Conservation (phyloP, 2,113 vertebrate species). For the Xerus inauris region DNA sequence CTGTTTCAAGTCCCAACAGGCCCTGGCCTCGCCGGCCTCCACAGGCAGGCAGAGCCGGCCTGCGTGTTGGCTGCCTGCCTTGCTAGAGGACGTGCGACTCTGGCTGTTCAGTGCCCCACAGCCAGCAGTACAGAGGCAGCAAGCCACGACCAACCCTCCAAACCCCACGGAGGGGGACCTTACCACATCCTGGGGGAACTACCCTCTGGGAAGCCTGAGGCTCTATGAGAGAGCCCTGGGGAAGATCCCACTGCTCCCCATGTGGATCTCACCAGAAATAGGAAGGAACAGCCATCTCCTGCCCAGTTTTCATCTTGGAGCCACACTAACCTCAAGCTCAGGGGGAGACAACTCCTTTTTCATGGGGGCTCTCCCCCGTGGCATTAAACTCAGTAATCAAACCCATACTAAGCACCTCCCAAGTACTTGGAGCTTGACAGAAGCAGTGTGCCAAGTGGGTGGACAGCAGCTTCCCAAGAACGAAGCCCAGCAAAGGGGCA, state of each 20-base stretch:
- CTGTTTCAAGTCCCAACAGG: conserved; percentile 72
- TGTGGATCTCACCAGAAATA: background rate
- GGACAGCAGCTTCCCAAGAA: background rate
- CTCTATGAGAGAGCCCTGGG: background rate
- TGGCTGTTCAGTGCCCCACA: conserved; percentile 9
- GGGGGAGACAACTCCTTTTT: background rate
- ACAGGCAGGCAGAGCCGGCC: conserved; percentile 56
- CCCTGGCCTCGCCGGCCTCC: conserved; percentile 70
- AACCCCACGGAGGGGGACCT: background rate
- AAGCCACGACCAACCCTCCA: background rate
- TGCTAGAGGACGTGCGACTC: conserved; percentile 5
- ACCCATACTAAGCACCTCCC: background rate
- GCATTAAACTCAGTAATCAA: conserved; percentile 32
- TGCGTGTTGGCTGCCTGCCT: conserved; percentile 60
- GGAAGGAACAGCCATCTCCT: background rate
- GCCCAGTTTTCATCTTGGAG: background rate
- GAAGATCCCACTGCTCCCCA: background rate
- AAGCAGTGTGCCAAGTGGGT: background rate
- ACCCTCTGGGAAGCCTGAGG: background rate
- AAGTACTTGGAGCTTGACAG: background rate
- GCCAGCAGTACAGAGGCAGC: background rate
- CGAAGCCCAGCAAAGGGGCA: conserved; percentile 52
- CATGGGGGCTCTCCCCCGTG: background rate
- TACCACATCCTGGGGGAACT: background rate
- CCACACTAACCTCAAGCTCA: background rate